phyloP scores from a whole-genome alignment of 2,888 invertebrate species.

The Bhutanitis thaidina region DNA sequence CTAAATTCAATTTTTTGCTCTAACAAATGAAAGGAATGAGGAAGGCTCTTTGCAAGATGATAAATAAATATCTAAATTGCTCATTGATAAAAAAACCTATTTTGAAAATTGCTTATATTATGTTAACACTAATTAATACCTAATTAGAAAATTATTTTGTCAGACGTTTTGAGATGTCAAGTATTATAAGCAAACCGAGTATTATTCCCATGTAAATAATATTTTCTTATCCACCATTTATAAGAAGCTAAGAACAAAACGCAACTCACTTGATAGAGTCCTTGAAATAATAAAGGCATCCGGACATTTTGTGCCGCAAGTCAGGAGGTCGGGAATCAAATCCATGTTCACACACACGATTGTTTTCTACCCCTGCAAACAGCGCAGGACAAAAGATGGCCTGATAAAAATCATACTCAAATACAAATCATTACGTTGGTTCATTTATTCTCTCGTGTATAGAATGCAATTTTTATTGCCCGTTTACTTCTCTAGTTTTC shows the following conservation, averaged over 20 bases:
- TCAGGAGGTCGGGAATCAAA: constrained; percentile 44
- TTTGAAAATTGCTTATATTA: too few species aligned
- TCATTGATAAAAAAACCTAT: too few species aligned
- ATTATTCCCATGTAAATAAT: constrained; percentile 4
- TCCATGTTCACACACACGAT: constrained; percentile 46
- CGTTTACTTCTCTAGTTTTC: constrained; percentile 18
- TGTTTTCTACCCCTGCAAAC: constrained; percentile 61
- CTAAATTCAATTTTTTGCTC: too few species aligned
- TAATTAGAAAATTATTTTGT: too few species aligned
- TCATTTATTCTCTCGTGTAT: constrained; percentile 23
- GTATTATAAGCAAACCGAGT: too few species aligned
- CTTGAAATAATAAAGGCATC: constrained; percentile 67
- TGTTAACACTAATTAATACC: too few species aligned
- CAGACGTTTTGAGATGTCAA: too few species aligned
- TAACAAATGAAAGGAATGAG: too few species aligned
- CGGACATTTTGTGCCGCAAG: constrained; percentile 50
- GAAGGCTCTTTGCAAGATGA: too few species aligned
- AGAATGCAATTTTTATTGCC: constrained; percentile 16
- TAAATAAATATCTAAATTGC: too few species aligned
- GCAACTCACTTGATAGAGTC: constrained; percentile 57
- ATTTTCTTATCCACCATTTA: constrained; percentile 42
- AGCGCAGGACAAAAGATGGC: constrained; percentile 53
- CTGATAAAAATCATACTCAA: constrained; percentile 61
- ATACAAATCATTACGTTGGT: constrained; percentile 33
- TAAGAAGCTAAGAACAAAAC: constrained; percentile 48